Base-by-base conservation (phyloP, 2,797 vertebrate genomes). In the Masticophis lateralis region DNA sequence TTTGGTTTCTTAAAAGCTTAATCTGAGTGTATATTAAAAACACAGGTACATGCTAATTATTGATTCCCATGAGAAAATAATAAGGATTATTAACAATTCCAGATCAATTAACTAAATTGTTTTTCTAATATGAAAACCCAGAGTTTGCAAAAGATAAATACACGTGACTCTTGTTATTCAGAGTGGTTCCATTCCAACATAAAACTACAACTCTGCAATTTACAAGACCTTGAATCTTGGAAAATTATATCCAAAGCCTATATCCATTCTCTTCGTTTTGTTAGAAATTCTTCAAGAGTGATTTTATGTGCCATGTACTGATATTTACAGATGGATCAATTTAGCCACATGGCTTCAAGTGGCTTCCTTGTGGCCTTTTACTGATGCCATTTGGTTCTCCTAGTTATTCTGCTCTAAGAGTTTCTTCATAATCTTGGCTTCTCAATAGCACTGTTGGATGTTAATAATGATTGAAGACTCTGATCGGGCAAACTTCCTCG, bases 121-220 rank as follows among this genome's bases (percentile, higher is more conserved):
- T 96, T 95, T 95, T 95, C 94, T 95, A 96, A 55, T 60, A 43
- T 13, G 55, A 91, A 91, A 43, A 92, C 2, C 18, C 91, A 92
- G 55, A 55, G 92, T 57, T 57, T 57, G 93, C 92, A 95, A 94
- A 88, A 93, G 22, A 51, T 5, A 59, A 92, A 88, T 79, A 43
- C 37, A 79, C 1, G 37, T 83, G 74, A 83, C 37, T 83, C 74
- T 47, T 47, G 37, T 83, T 83, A 47, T 83, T 83, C 37, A 47
- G 18, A 79, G 9, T 47, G 43, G 74, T 25, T 47, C 37, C 74
- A 47, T 47, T 83, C 74, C 37, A 83, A 11, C 37, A 83, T 47
- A 47, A 83, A 83, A 25, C 14, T 22, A 79, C 8, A 83, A 83
- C 37, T 47, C 10, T 47, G 74, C 37, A 25, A 83, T 22, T 83